Base-by-base conservation (phyloP, 1,140 invertebrate genomes). In the Solenopsis fugax region DNA sequence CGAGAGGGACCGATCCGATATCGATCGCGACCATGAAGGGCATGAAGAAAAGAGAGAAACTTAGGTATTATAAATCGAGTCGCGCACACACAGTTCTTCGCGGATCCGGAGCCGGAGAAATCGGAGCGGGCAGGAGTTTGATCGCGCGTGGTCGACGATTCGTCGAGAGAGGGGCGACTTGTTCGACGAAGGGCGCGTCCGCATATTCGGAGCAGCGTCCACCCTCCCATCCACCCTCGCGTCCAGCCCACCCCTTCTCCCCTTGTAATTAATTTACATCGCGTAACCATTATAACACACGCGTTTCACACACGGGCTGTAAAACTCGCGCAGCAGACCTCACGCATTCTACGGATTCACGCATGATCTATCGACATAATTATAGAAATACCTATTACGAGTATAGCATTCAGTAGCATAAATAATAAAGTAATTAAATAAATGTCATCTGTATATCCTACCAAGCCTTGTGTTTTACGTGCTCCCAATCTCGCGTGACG, bases 361-460 rank as follows among this genome's bases (percentile, higher is more conserved):
- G 93, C 94, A 95, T 95, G 94, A 95, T 94, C 41, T 95, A 95
- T 95, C 92, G 92, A 95, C 92, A 94, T 95, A 95, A 95, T 95
- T 94, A 93, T 95, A 95, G 93, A 69, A 69, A 94, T 94, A 94
- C 93, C 92, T 94, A 94, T 87, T 94, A 94, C 92, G 91, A 95
- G 86, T 95, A 94, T 95, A 95, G 92, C 91, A 93, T 94, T 93
- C 93, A 93, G 92, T 95, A 95, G 94, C 92, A 87, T 95, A 95
- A 95, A 94, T 91, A 92, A 95, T 90, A 89, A 94, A 94, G 92
- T 94, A 93, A 95, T 94, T 92, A 93, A 95, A 95, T 95, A 95
- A 95, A 95, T 95, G 94, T 95, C 94, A 95, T 93, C 93, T 94
- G 94, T 82, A 72, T 82, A 81, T 58, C 67, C 80, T 72, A 73